phyloP scores from a whole-genome alignment of 2,113 vertebrate species.

The Eublepharis macularius region DNA sequence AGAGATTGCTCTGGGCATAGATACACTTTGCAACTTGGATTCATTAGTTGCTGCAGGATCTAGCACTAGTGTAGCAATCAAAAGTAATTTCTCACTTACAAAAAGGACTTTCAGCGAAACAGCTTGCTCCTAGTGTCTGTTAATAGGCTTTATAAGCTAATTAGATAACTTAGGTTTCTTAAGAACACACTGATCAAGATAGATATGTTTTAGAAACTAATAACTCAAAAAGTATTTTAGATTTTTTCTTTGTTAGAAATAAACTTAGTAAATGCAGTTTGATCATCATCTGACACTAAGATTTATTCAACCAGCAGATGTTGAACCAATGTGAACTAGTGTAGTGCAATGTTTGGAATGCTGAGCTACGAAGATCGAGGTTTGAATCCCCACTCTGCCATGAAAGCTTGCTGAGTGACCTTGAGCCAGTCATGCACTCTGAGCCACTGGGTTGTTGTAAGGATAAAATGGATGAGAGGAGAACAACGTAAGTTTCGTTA shows the following conservation, averaged over 20 bases:
- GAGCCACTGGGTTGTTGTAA: no score
- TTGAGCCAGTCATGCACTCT: no score
- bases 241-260: conserved; percentile 11
- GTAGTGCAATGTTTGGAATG: no score
- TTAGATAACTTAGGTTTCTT: neutral
- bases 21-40: neutral
- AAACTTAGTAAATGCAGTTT: neutral
- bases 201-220: neutral
- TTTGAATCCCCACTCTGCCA: no score
- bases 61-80: accelerated
- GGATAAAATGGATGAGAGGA: no score
- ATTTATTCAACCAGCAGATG: neutral
- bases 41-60: neutral
- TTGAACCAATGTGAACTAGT: no score
- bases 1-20: neutral
- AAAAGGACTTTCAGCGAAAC: conserved; percentile 3
- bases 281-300: neutral
- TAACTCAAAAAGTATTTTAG: neutral
- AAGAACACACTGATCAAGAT: neutral
- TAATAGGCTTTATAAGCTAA: conserved; percentile 1
- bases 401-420: no score
- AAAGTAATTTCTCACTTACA: neutral
- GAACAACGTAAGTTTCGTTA: no score
- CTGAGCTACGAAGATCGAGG: no score
- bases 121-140: neutral